Conservation (phyloP, 2,797 vertebrate genomes). For the Poecilia velifera region DNA sequence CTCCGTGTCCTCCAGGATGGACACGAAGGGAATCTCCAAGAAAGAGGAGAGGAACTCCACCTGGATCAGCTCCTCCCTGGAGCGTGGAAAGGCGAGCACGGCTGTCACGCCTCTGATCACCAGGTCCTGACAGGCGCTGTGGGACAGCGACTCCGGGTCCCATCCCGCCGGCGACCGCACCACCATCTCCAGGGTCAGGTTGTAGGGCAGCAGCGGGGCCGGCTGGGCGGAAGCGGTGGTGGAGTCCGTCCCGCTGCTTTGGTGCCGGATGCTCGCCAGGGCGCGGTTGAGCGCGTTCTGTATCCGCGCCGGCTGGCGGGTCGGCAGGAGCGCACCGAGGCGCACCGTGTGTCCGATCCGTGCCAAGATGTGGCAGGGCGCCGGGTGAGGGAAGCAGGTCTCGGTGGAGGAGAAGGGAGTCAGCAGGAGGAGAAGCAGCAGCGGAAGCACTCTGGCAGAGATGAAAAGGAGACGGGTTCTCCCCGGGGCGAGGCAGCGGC, state of each 20-base stretch:
- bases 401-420: constrained; percentile 70
- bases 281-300: constrained; percentile 87
- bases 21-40: constrained; percentile 91
- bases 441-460: constrained; percentile 53
- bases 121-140: constrained; percentile 88
- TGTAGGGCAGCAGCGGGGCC: constrained; percentile 83
- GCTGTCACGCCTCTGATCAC: constrained; percentile 88
- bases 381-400: constrained; percentile 82
- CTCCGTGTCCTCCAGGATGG: constrained; percentile 86
- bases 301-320: constrained; percentile 83
- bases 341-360: constrained; percentile 86
- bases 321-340: constrained; percentile 88
- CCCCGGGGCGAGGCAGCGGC: constrained; percentile 72
- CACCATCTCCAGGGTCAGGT: constrained; percentile 90
- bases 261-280: constrained; percentile 80
- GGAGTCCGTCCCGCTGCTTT: constrained; percentile 58
- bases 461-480: constrained; percentile 66
- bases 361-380: constrained; percentile 86
- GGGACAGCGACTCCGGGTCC: constrained; percentile 89
- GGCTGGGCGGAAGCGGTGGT: constrained; percentile 64
- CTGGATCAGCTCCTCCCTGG: constrained; percentile 88
- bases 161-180: constrained; percentile 80
- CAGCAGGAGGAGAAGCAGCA: constrained; percentile 68
- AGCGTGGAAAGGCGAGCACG: constrained; percentile 90
- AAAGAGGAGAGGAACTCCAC: constrained; percentile 91